Base-by-base conservation (phyloP, 2,113 vertebrate genomes). In the Irena cyanogastra region DNA sequence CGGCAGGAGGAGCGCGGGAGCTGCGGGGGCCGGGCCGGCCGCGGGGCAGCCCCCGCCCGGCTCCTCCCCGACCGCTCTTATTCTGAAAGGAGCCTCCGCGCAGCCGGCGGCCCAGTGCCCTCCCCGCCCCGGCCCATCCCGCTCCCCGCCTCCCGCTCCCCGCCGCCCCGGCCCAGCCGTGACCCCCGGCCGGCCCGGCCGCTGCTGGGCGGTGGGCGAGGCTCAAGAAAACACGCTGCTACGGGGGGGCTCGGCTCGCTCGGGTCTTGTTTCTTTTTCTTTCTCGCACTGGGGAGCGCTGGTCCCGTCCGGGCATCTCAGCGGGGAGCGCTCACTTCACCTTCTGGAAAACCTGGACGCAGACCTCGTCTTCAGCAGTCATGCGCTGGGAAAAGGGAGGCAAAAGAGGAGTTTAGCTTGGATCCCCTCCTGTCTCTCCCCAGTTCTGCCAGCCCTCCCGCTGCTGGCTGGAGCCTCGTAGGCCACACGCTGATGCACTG, bases 271-370 rank as follows among this genome's bases (percentile, higher is more conserved):
- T 95, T 92, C 33, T 44, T 71, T 78, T 47, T n/a, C 33, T 68
- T 76, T 89, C 22, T 35, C 39, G 41, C 54, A 9, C 39, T 15
- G 41, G 9, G n/a, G 39, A 76, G 30, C 16, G 30, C 21, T 21
- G 30, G 14, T 37, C 23, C 70, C 37, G 16, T 28, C 49, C 17
- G 17, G 44, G 35, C 54, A 60, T 49, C 87, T 23, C 12, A 30
- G 35, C 41, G 5, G 21, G 44, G 8, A 80, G 16, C 1, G 8
- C 56, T 94, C 97, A 98, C 30, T 98, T 97, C 66, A 98, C 98
- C 90, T 98, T 99, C 97, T 98, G 98, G 98, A 99, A 99, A 88
- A 99, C 98, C 96, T 99, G 99, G 94, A 98, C 97, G 39, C 98
- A 99, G 54, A 98, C 97, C 6, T 98, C 97, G 4, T 97, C 98